Base-by-base conservation (phyloP, 2,113 vertebrate species). In the Thunnus maccoyii region DNA sequence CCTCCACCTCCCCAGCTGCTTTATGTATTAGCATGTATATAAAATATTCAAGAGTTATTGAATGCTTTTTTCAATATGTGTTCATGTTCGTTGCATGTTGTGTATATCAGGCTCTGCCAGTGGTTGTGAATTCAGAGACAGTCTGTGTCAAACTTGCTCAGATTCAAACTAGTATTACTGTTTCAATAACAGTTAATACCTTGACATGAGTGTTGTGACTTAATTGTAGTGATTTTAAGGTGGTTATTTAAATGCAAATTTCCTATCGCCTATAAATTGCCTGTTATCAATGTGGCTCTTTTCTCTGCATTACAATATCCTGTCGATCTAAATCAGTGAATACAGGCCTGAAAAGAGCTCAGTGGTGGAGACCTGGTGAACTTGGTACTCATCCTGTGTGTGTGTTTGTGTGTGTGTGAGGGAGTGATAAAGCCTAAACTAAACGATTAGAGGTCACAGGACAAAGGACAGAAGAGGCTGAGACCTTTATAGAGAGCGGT, bases 401-500 rank as follows among this genome's bases (percentile, higher is more conserved):
- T 71, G 54, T 55, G 48, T 66, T 47, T 78, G 46, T 69, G 4
- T 27, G 36, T 41, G 36, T 41, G 36, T 48, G n/a, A 50, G 36
- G 25, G 13, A 51, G 76, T 75, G 57, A 72, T 77, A 86, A 87
- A 87, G 70, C 61, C 66, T 81, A 83, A 83, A 70, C 63, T 76
- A 30, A 20, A 25, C 0, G 55, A 83, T 86, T 85, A 77, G 57
- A 69, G 0, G 50, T 5, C 36, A 69, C 69, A 62, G 63, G 60
- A 83, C 63, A 86, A 90, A 89, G 76, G 87, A 80, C 65, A 80
- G 71, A 61, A 30, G 76, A 88, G 55, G 65, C 79, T 77, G 52
- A 72, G 78, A 67, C 82, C 68, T 86, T 88, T 79, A 62, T 20
- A 62, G 71, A 50, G 56, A 78, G 56, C 56, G 15, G 5, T 85